These are phyloP conservation scores for Boulengeromyrus knoepffleri DNA, from an alignment of 2,113 vertebrate species.

Conservation along the genomic window DNA sequence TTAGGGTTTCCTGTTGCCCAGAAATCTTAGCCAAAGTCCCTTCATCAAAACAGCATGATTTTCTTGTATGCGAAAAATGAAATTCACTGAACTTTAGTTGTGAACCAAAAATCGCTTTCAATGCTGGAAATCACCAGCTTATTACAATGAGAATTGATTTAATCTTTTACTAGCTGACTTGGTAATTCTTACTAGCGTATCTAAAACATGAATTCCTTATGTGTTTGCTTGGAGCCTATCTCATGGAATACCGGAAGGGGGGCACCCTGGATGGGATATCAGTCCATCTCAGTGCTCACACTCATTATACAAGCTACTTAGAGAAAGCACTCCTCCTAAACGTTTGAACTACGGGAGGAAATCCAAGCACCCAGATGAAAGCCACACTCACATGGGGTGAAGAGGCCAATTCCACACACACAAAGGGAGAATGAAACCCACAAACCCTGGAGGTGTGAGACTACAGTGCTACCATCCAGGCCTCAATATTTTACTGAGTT, in stretches of 20 bases:
- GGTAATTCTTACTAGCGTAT: not conserved
- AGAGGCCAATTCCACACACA: not conserved
- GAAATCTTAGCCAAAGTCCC: not conserved
- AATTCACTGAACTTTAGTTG: not conserved
- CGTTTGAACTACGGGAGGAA: not conserved
- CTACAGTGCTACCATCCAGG: not conserved
- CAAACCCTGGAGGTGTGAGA: not conserved
- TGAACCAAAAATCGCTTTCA: not conserved
- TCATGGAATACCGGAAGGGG: not conserved
- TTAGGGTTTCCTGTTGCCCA: not conserved
- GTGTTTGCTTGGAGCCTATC: not conserved
- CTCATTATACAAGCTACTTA: not conserved
- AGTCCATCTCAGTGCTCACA: not conserved
- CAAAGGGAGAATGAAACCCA: not conserved
- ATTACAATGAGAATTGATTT: not conserved
- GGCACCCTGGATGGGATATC: not conserved
- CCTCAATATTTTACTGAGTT: not conserved
- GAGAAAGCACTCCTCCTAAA: not conserved
- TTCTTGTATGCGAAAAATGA: not conserved
- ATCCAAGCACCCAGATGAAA: not conserved
- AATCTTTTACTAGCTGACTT: not conserved
- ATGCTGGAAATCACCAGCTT: not conserved
- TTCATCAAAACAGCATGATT: not conserved
- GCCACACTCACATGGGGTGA: not conserved
- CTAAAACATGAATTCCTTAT: not conserved